A percentile compares a stretch with the other conserved stretches of the same genome.
Evolutionary conservation across 1,140 invertebrate genomes (phyloP).

Genomic region (Drosophila ohnishii): DNA sequence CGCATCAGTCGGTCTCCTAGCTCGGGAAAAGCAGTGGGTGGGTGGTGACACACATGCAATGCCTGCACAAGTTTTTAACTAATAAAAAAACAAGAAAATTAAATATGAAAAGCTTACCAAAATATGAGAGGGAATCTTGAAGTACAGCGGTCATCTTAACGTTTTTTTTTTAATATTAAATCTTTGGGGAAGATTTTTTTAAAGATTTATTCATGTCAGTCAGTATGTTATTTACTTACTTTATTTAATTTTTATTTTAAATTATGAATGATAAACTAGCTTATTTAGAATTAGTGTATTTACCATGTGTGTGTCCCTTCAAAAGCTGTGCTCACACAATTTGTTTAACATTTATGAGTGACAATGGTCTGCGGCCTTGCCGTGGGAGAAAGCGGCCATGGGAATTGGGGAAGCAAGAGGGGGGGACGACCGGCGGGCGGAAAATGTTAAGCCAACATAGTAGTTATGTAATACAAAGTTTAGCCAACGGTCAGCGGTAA

Average conservation of each 20-base stretch:
- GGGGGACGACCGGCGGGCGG: neutral
- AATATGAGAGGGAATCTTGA: neutral
- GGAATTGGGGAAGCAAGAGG: neutral
- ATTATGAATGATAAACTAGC: too few species aligned
- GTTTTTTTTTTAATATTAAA: neutral
- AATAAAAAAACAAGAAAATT: slow-evolving; percentile 20
- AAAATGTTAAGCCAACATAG: slow-evolving; percentile 49
- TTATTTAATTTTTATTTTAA: too few species aligned
- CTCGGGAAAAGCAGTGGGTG: neutral
- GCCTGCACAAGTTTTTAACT: slow-evolving; percentile 55
- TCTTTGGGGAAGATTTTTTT: too few species aligned
- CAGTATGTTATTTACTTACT: too few species aligned
- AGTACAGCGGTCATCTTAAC: neutral
- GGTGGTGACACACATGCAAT: slow-evolving; percentile 3
- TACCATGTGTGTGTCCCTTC: neutral
- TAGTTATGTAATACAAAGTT: slow-evolving; percentile 63
- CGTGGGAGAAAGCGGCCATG: slow-evolving; percentile 3
- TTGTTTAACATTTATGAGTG: slow-evolving; percentile 67
- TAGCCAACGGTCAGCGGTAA: slow-evolving; percentile 61
- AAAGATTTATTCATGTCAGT: too few species aligned
- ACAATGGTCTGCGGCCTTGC: slow-evolving; percentile 31
- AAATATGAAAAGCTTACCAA: slow-evolving; percentile 3
- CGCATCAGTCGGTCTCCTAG: slow-evolving; percentile 36
- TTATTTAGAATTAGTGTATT: slow-evolving; percentile 7
- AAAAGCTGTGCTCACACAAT: slow-evolving; percentile 4